phyloP scores from a whole-genome alignment of 2,113 vertebrate genomes.

The Phainopepla nitens region DNA sequence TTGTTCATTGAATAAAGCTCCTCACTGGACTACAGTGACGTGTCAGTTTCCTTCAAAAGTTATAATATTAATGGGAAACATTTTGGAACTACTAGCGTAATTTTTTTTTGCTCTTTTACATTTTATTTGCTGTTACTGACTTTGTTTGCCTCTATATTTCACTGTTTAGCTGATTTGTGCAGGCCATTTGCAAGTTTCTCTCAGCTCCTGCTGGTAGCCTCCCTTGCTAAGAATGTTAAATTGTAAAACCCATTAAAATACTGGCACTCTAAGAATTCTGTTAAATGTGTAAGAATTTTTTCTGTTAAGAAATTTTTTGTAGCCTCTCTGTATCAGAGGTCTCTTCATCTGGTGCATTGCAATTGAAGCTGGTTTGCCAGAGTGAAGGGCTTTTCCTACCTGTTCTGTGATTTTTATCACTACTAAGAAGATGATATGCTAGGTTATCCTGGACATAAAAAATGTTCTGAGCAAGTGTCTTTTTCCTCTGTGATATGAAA shows the following conservation, averaged over 20 bases:
- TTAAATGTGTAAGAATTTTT: not conserved
- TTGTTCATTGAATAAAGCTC: not conserved
- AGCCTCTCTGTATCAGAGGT: not conserved
- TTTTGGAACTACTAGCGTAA: not conserved
- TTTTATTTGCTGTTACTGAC: not conserved
- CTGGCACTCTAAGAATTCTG: not conserved
- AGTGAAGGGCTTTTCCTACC: not conserved
- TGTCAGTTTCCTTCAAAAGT: not conserved
- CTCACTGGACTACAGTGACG: not conserved
- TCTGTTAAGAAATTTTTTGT: not conserved
- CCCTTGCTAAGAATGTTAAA: not conserved
- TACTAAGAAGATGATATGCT: not conserved
- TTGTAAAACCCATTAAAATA: not conserved
- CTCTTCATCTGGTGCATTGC: not conserved
- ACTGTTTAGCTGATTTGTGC: not conserved
- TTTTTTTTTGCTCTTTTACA: not conserved
- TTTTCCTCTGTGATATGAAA: not conserved
- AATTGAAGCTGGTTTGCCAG: not conserved
- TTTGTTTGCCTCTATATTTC: not conserved
- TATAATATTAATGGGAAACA: not conserved
- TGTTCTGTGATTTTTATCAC: not conserved
- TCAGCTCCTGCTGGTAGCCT: not conserved
- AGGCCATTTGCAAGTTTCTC: not conserved
- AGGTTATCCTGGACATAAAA: not conserved
- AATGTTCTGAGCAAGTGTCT: not conserved